Percentiles rank a stretch among this genome's conserved stretches.
Evolutionary conservation across 2,113 vertebrate genomes (phyloP).

Genomic region (Suricata suricatta): DNA sequence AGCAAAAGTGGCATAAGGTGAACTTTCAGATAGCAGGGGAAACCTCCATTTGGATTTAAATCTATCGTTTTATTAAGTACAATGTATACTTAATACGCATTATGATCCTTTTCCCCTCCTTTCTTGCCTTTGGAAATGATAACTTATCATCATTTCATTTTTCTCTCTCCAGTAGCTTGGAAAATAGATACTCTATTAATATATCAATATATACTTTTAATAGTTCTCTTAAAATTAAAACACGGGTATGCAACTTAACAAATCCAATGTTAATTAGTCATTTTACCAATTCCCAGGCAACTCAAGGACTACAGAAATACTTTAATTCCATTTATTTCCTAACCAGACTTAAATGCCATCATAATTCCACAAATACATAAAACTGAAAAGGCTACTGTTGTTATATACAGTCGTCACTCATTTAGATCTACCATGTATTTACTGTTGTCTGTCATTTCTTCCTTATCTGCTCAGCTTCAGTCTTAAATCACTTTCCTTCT

Average conservation of each 20-base stretch:
- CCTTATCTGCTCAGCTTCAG: not conserved
- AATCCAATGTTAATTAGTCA: not conserved
- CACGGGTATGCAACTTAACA: not conserved
- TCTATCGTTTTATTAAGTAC: not conserved
- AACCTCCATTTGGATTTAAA: not conserved
- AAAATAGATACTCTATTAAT: not conserved
- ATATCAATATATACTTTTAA: not conserved
- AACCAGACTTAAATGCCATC: not conserved
- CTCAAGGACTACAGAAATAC: not conserved
- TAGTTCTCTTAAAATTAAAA: constrained; percentile 18
- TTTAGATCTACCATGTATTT: not conserved
- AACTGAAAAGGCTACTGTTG: not conserved
- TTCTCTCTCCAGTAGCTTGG: not conserved
- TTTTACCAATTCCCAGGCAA: constrained; percentile 2
- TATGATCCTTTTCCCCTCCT: not conserved
- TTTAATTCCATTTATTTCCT: not conserved
- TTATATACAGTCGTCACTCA: not conserved
- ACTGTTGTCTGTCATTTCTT: not conserved
- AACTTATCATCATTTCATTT: not conserved
- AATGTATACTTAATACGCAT: not conserved
- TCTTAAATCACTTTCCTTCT: not conserved
- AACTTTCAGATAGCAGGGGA: not conserved
- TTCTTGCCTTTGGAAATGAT: not conserved
- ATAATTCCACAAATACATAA: not conserved
- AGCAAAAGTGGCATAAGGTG: not conserved